These are phyloP conservation scores for Ephydatia muelleri DNA, from an alignment of 37 sponge, comb jelly and placozoan genomes.

Conservation along the genomic window DNA sequence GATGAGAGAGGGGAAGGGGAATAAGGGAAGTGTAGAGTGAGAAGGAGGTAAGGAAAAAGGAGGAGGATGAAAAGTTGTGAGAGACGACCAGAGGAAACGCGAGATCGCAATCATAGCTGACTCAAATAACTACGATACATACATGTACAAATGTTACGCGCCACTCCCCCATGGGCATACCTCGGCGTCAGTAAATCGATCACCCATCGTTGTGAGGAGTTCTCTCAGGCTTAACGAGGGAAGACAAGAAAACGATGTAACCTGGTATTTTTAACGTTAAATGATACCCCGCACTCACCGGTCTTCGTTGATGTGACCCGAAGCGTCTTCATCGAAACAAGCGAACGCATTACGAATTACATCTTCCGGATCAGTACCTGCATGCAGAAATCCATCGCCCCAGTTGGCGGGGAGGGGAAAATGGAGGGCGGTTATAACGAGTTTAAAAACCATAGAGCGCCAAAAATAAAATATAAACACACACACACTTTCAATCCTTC, in stretches of 20 bases:
- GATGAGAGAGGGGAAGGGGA: not conserved
- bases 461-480: not conserved
- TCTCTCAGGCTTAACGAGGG: constrained; percentile 85
- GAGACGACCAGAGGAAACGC: not conserved
- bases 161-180: constrained; percentile 11
- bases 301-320: constrained; percentile 93
- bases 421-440: no score
- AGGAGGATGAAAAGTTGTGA: not conserved
- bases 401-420: no score
- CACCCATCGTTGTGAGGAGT: constrained; percentile 97
- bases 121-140: not conserved
- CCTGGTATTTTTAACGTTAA: constrained; percentile 32
- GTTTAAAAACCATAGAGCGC: no score
- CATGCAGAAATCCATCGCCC: no score
- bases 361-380: constrained; percentile 99
- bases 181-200: constrained; percentile 78
- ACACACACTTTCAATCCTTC: no score
- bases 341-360: constrained; percentile 98
- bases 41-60: not conserved
- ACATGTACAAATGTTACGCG: not conserved
- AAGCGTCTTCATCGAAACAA: constrained; percentile 95
- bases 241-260: no score
- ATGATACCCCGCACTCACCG: constrained; percentile 86
- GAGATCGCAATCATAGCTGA: not conserved
- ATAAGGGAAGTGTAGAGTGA: constrained; percentile 6